These are phyloP conservation scores for Diglossa cyanea DNA, from an alignment of 2,797 vertebrate genomes.

Conservation along the genomic window DNA sequence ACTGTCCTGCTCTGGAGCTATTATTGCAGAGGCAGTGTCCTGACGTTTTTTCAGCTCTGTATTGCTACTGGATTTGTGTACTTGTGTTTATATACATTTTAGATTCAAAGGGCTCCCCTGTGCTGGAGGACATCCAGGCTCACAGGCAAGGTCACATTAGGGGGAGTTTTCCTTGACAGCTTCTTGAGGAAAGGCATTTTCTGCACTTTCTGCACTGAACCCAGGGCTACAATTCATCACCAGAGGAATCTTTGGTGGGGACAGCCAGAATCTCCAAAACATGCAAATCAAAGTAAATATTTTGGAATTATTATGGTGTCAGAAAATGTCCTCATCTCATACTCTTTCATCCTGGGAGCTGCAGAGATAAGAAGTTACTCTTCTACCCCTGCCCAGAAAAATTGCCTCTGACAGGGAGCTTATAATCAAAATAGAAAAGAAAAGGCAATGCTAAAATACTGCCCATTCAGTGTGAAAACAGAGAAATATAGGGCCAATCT, in stretches of 20 bases:
- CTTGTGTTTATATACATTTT: slow-evolving; percentile 50
- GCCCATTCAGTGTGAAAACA: not conserved
- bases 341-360: not conserved
- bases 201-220: not conserved
- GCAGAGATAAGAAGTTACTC: not conserved
- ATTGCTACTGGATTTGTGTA: slow-evolving; percentile 39
- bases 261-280: not conserved
- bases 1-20: not conserved
- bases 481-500: not conserved
- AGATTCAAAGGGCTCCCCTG: slow-evolving; percentile 24
- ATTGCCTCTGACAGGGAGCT: not conserved
- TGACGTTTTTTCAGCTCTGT: not conserved
- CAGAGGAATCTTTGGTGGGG: not conserved
- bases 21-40: slow-evolving; percentile 5
- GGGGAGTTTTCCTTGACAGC: not conserved
- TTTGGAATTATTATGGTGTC: not conserved
- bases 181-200: not conserved
- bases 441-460: not conserved
- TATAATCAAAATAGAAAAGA: not conserved
- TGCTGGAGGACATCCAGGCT: slow-evolving; percentile 24
- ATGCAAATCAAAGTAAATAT: not conserved
- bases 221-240: not conserved
- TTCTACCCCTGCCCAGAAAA: not conserved
- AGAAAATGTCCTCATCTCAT: not conserved
- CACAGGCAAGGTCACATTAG: not conserved